Base-by-base conservation (phyloP, 2,888 invertebrate genomes). In the Phragmatobia fuliginosa region DNA sequence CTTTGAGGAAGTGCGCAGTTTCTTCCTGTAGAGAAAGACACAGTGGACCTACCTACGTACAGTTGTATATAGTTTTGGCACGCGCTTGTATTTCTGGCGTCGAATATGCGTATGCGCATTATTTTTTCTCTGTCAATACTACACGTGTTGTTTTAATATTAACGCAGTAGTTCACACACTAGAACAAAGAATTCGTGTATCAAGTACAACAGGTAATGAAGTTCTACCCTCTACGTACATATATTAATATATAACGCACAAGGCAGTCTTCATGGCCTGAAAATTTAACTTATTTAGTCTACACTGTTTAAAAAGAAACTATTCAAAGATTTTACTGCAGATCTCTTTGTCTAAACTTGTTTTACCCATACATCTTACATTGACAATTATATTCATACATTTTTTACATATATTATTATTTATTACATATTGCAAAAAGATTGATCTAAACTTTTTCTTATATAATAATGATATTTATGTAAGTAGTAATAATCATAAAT, bases 1-100 rank as follows among this genome's bases (percentile, higher is more conserved):
- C 79, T 83, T 85, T 82, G 82, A 85, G 89, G 87, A 92, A 91
- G 88, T 93, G 93, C 93, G 93, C 90, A 92, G 89, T 92, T 89
- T 83, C 81, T 81, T 86, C 83, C 83, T 86, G 83, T 81, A 71
- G 68, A 84, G 78, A 84, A 71, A 80, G 81, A 85, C 83, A 83
- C 76, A 76, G 62, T 83, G 79, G 21, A 32, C 38, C 25, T 52
- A 63, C 68, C 70, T 69, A 70, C 52, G 21, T 68, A 65, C 63
- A 25, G 67, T 67, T 70, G 76, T 38, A 38, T 38, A 38, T 38
- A 79, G 81, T 83, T 85, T 90, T 92, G 91, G 91, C 93, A 92
- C 91, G 91, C 90, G 93, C 80, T 82, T 67, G 77, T 68, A 78
- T 73, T 80, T 72, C 85, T 89, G 90, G 87, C 90, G 88, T 85